Percentiles rank a stretch among this genome's conserved stretches.
phyloP scores from a whole-genome alignment of 2,113 vertebrate genomes.

The Ceyx cyanopectus region DNA sequence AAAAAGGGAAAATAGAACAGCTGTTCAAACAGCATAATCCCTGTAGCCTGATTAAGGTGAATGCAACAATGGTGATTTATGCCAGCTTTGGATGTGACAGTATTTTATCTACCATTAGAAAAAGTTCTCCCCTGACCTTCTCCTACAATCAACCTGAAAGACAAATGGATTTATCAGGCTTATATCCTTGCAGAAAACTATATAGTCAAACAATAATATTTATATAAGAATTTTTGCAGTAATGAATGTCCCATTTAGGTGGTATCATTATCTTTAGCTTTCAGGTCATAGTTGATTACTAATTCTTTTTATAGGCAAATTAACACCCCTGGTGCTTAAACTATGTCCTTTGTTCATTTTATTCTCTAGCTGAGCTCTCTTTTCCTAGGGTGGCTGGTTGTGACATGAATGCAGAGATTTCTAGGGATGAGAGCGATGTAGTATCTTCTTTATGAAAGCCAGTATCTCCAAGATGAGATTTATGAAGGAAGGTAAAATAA shows the following conservation, averaged over 20 bases:
- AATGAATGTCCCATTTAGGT: not conserved
- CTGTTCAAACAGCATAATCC: not conserved
- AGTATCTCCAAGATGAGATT: not conserved
- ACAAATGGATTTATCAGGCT: not conserved
- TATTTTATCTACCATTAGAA: not conserved
- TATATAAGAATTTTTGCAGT: not conserved
- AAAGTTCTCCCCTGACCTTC: not conserved
- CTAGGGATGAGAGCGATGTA: not conserved
- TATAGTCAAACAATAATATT: not conserved
- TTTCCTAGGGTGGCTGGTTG: not conserved
- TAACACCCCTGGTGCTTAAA: not conserved
- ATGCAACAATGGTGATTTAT: not conserved
- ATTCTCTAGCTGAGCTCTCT: not conserved
- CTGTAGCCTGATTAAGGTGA: not conserved
- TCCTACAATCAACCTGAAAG: not conserved
- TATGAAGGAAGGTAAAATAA: not conserved
- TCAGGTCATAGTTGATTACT: not conserved
- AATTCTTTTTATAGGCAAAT: not conserved
- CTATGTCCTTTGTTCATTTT: not conserved
- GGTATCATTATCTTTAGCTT: not conserved
- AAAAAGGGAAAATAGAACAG: not conserved
- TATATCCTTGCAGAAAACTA: not conserved
- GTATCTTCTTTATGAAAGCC: not conserved
- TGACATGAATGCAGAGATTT: not conserved
- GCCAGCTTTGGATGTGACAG: not conserved